Base-by-base conservation (phyloP, 2,797 vertebrate species). In the Avahi laniger region DNA sequence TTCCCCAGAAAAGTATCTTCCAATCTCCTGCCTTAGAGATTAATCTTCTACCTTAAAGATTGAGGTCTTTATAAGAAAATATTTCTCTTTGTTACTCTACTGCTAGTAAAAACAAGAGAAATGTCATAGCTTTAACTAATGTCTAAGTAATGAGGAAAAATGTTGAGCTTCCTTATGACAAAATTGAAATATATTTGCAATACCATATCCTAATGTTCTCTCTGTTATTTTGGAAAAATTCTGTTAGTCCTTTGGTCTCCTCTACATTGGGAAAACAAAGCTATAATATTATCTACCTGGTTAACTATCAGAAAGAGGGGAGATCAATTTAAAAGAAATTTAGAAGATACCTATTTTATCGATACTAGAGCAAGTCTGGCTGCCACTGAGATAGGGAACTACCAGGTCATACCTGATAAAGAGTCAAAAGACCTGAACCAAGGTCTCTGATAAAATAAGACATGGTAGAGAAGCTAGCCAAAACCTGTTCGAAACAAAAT, bases 161-260 rank as follows among this genome's bases (percentile, higher is more conserved):
- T 65, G 7, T 38, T 89, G 86, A 89, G 26, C 14, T 84, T 80
- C 93, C 93, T 94, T 85, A n/a, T 57, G n/a, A 94, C 28, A 75
- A 83, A 92, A 93, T 80, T 26, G 54, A 93, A 95, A 94, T 67
- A 85, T 35, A 86, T 85, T 92, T 94, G 80, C 7, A 88, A 65
- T 94, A 88, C 33, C n/a, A 85, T 82, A 92, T 80, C 57, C 41
- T 91, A 28, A 88, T 73, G 59, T 85, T 95, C 59, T 93, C 48
- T 93, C 48, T 61, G 18, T 93, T 92, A 73, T 41, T 82, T 33
- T 38, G 5, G 20, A 13, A 75, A 28, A 54, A 59, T 11, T 1
- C 15, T 38, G 7, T 30, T 73, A 87, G 33, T 80, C 9, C 69
- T 92, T 93, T 95, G 35, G 54, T 89, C 93, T 79, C 76, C 48